phyloP scores from a whole-genome alignment of 2,888 invertebrate species.

The Myathropa florea region DNA sequence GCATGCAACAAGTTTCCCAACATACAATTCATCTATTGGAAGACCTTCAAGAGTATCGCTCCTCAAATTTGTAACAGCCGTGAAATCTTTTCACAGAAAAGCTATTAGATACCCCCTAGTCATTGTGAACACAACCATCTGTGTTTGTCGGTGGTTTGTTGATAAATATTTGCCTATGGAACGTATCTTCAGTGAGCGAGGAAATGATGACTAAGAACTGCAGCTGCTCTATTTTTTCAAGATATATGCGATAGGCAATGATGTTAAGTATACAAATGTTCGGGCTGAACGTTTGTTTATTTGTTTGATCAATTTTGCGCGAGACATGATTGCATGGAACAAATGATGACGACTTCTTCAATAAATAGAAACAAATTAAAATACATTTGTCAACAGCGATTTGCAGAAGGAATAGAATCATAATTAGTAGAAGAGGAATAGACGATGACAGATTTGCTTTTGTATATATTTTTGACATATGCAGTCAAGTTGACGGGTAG shows the following conservation, averaged over 20 bases:
- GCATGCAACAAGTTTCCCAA: slow-evolving; percentile 15
- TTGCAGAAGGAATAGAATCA: background rate
- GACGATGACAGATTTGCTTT: too few relatives aligned
- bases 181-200: slow-evolving; percentile 7
- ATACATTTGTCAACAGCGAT: background rate
- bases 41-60: background rate
- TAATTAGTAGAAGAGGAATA: background rate
- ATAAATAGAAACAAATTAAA: background rate
- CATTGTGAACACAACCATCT: slow-evolving; percentile 42
- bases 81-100: background rate
- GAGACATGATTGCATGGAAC: background rate
- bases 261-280: slow-evolving; percentile 7
- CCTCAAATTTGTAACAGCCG: background rate
- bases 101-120: slow-evolving; percentile 10
- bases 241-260: slow-evolving; percentile 28
- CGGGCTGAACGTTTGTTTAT: background rate
- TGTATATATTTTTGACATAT: too few relatives aligned
- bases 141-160: slow-evolving; percentile 45
- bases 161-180: slow-evolving; percentile 54
- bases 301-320: background rate
- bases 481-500: too few relatives aligned
- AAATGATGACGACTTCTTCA: background rate
- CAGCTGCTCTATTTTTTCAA: slow-evolving; percentile 52
- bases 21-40: background rate
- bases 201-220: slow-evolving; percentile 61